Evolutionary conservation across 1,140 invertebrate species (phyloP), one percentile per base, ranked within the genome.

Genomic region (Cyrtorhinus lividipennis): DNA sequence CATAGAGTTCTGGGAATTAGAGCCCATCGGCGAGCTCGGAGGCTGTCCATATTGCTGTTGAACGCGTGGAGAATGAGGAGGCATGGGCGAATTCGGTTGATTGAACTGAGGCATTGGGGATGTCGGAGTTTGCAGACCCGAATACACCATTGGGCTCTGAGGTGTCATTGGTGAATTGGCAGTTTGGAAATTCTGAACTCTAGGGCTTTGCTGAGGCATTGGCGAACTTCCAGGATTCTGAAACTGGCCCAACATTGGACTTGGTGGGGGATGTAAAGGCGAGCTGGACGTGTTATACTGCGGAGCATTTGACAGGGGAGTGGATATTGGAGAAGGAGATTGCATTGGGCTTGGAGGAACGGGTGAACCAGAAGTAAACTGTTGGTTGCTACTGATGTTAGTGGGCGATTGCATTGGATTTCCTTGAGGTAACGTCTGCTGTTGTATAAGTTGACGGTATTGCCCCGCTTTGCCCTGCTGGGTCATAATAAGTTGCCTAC

Each of bases 151-250:
- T 44, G 68, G 66, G 48, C 64, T 66, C 62, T 65, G 65, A 61
- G 67, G 65, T 24, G 62, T 38, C 27, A 62, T 59, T 18, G 66
- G 64, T 23, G 64, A 65, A 24, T 58, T 66, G 56, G 62, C 56
- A 8, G 56, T 59, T 56, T 63, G 63, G 56, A 56, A 62, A 18
- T 30, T 59, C 24, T 59, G 58, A 48, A 63, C 57, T 63, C 66
- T 60, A 24, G 62, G 64, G 27, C 64, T 65, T 63, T 78, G 76
- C 60, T 77, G 75, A 64, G 76, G 75, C 58, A 80, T 72, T 22
- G 79, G 79, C 5, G 48, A 53, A 24, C 79, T 76, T 68, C 73
- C 79, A 0, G 79, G 78, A 1, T 78, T 79, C 65, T 77, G 78
- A 1, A 74, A 77, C 56, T 78, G 76, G 61, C 65, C 67, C 13